These are phyloP conservation scores for Sinosuthora webbiana DNA, from an alignment of 2,113 vertebrate genomes.

Conservation along the genomic window DNA sequence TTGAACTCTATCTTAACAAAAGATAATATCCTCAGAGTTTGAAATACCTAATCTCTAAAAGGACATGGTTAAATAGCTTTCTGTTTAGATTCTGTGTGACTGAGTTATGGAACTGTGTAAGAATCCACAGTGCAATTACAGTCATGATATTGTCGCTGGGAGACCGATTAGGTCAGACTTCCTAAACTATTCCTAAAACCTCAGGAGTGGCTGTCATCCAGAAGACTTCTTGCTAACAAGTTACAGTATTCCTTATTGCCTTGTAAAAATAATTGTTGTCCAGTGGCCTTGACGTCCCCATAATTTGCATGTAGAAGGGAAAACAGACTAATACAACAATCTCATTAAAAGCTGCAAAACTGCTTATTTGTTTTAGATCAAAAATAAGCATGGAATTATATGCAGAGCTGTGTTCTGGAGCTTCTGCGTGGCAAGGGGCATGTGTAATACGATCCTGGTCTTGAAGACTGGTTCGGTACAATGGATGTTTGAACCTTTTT, in stretches of 20 bases:
- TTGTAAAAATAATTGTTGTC: background rate
- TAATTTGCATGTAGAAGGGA: background rate
- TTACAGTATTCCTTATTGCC: background rate
- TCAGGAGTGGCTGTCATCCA: background rate
- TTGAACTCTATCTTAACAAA: background rate
- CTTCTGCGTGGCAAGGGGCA: background rate
- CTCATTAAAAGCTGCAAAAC: background rate
- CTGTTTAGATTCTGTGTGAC: background rate
- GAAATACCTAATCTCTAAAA: background rate
- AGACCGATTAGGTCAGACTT: conserved; percentile 28
- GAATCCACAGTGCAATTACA: conserved; percentile 11
- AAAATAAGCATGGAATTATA: background rate
- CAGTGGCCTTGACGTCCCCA: background rate
- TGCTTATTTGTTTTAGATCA: background rate
- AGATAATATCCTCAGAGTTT: background rate
- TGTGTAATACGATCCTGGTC: background rate
- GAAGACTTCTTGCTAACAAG: background rate
- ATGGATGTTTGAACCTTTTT: background rate
- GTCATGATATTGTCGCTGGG: background rate
- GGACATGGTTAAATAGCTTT: conserved; percentile 27
- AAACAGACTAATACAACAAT: background rate
- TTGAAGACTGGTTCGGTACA: background rate
- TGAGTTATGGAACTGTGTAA: background rate
- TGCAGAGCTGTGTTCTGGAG: background rate
- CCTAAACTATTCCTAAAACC: conserved; percentile 12